Base-by-base conservation (phyloP, 2,888 invertebrate species). In the Herminia tarsipennalis region DNA sequence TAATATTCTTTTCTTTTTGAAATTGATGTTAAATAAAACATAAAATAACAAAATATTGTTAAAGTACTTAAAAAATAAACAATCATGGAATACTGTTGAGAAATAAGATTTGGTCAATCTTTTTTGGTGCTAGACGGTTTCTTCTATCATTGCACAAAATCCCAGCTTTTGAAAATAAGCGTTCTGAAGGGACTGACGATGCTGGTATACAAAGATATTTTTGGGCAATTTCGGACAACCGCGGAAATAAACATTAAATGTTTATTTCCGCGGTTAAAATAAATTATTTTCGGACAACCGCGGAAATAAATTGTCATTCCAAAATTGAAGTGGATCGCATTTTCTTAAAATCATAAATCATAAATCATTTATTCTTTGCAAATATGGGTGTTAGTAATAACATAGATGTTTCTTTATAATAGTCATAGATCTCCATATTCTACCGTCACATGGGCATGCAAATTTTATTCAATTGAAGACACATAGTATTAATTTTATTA, bases 191-290 rank as follows among this genome's bases (percentile, higher is more conserved):
- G 14, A 56, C 52, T 40, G 55, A 52, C 2, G 54, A 16, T 37
- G 60, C 56, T 6, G 52, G 50, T 22, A 58, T 55, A 34, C 56
- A 58, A 12, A 57, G 22, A 46, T 61, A 61, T 50, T 50, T 56
- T 0, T 30, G 38, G 12, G 56, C 52, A 29, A 53, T 42, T 39
- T 45, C n/a, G 28, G 10, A 46, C 9, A 56, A 37, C 17, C 4
- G 6, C 8, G 17, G 24, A 16, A 35, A 35, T 10, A 24, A n/a
- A n/a, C 25, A 27, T 10, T 27, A 6, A 8, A 22, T 22, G 21
- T 22, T 22, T 5, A n/a, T 22, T 5, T 8, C 3, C n/a, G n/a
- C 9, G 21, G 21, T 22, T 22, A 8, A n/a, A n/a, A 0, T 22
- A n/a, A n/a, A 5, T 22, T 22, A 22, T n/a, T n/a, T 22, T n/a